Evolutionary conservation across 2,888 invertebrate genomes (phyloP).

Genomic region (Thymelicus sylvestris): DNA sequence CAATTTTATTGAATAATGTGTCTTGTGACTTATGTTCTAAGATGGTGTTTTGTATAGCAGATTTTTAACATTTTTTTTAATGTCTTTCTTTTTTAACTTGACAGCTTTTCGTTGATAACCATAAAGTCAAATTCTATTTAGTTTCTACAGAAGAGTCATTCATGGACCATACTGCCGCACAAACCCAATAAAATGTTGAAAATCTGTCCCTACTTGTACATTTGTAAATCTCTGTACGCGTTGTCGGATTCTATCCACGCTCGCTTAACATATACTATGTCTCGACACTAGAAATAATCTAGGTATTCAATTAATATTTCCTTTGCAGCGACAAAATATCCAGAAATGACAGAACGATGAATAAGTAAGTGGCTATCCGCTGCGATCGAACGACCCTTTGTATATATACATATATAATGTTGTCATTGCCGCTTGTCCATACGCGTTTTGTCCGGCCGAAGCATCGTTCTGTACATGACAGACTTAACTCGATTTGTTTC

Average conservation of each 20-base stretch:
- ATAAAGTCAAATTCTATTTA: too few species aligned
- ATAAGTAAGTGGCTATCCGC: constrained; percentile 68
- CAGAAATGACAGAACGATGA: constrained; percentile 81
- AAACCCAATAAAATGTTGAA: not conserved
- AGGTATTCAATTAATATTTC: constrained; percentile 58
- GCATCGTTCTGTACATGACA: constrained; percentile 62
- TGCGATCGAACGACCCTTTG: constrained; percentile 7
- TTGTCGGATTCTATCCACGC: not conserved
- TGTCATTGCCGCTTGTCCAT: constrained; percentile 48
- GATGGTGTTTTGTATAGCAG: constrained; percentile 11
- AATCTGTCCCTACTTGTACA: not conserved
- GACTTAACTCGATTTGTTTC: constrained; percentile 6
- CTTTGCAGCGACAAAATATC: constrained; percentile 68
- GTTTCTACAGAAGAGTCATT: too few species aligned
- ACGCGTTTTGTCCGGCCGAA: constrained; percentile 44
- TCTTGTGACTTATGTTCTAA: constrained; percentile 5
- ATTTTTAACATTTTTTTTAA: constrained; percentile 1
- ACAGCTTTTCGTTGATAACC: too few species aligned
- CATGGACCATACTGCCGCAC: too few species aligned
- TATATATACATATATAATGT: not conserved
- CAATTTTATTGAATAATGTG: constrained; percentile 3
- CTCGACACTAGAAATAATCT: constrained; percentile 13
- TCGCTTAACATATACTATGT: not conserved
- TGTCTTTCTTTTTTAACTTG: too few species aligned
- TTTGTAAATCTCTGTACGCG: not conserved